phyloP scores from a whole-genome alignment of 92 coral and sea anemone genomes.

The Epizoanthus fatuus region DNA sequence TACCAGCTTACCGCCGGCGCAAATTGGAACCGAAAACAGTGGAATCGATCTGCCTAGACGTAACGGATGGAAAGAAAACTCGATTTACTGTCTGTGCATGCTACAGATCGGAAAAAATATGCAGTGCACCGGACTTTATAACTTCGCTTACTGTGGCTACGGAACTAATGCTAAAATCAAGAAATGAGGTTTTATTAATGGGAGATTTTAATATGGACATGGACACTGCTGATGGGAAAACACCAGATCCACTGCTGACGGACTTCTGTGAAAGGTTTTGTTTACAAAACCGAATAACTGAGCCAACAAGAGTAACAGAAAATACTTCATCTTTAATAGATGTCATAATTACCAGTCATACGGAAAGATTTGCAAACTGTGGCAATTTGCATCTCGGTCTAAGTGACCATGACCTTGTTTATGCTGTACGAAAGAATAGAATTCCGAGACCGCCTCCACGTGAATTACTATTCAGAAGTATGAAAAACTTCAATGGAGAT shows the following conservation, averaged over 20 bases:
- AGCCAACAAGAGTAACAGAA: conserved; percentile 72
- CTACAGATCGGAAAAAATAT: conserved; percentile 56
- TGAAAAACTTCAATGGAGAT: conserved; percentile 17
- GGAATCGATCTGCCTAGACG: conserved; percentile 37
- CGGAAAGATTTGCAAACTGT: conserved; percentile 61
- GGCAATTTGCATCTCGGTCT: conserved; percentile 74
- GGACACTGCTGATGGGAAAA: conserved; percentile 6
- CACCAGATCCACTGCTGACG: background rate
- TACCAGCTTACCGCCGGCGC: conserved; percentile 19
- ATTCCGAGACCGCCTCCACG: conserved; percentile 56
- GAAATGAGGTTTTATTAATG: conserved; percentile 6
- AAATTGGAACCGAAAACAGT: conserved; percentile 25
- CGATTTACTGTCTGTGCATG: conserved; percentile 51
- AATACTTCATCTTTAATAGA: conserved; percentile 53
- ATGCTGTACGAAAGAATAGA: conserved; percentile 63
- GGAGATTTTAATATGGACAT: conserved; percentile 74
- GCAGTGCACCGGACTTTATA: conserved; percentile 62
- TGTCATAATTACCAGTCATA: conserved; percentile 67
- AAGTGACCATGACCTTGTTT: conserved; percentile 64
- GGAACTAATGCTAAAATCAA: background rate
- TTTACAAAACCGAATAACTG: conserved; percentile 44
- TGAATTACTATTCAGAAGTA: conserved; percentile 40
- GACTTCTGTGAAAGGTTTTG: conserved; percentile 62
- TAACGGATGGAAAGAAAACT: conserved; percentile 7
- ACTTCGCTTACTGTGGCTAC: conserved; percentile 32